A percentile compares a stretch with the other conserved stretches of the same genome.
Conservation (phyloP, 2,888 invertebrate genomes). For the Synanthedon formicaeformis region DNA sequence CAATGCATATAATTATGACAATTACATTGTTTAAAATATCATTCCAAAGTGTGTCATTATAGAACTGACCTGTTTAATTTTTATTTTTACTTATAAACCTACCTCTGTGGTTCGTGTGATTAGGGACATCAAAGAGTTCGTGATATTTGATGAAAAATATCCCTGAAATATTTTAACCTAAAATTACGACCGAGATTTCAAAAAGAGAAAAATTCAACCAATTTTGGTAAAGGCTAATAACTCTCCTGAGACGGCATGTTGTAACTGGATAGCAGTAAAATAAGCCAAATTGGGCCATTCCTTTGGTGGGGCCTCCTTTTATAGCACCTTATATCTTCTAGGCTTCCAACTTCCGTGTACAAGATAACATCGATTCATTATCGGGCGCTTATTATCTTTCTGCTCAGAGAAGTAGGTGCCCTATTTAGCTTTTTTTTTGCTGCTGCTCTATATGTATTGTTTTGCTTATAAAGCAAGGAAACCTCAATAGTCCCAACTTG, state of each 20-base stretch:
- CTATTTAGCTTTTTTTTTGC: background rate
- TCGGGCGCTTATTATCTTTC: conserved; percentile 11
- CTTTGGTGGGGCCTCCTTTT: conserved; percentile 36
- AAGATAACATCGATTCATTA: conserved; percentile 31
- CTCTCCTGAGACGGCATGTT: conserved; percentile 38
- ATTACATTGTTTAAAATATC: too few species aligned
- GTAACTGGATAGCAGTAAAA: conserved; percentile 51
- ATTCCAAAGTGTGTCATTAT: too few species aligned
- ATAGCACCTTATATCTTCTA: conserved; percentile 39
- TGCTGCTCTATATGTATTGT: too few species aligned
- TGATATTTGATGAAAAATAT: too few species aligned
- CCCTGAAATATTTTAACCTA: too few species aligned
- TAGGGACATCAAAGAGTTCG: too few species aligned
- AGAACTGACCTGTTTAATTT: too few species aligned
- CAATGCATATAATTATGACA: too few species aligned
- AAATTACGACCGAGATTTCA: conserved; percentile 12
- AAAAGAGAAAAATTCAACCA: conserved; percentile 40
- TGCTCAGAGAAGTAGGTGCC: background rate
- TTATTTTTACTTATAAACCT: too few species aligned
- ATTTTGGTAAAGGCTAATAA: conserved; percentile 52
- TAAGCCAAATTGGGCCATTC: conserved; percentile 56
- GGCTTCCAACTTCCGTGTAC: conserved; percentile 26
- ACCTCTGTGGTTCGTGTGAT: too few species aligned
- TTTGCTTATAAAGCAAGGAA: too few species aligned
- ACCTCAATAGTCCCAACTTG: too few species aligned